A percentile compares a stretch with the other conserved stretches of the same genome.
These are phyloP conservation scores for Sarcoramphus papa DNA, from an alignment of 2,797 vertebrate genomes.

Conservation along the genomic window DNA sequence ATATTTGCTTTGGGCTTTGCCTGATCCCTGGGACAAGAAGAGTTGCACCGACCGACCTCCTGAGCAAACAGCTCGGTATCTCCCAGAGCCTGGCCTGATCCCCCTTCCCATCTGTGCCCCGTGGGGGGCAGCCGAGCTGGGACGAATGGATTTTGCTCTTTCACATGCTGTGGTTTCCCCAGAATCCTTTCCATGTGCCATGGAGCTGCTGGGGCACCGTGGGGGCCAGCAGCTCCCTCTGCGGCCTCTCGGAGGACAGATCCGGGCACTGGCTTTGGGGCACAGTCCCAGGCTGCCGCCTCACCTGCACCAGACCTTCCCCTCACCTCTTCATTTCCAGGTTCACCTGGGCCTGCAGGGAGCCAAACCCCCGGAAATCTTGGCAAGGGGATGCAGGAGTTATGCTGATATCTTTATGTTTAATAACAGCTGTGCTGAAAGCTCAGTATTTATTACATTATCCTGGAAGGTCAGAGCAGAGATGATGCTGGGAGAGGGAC, in stretches of 20 bases:
- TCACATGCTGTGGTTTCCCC: rapidly evolving
- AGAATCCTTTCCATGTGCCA: not conserved
- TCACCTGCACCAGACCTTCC: not conserved
- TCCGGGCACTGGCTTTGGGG: not conserved
- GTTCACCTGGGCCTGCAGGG: not conserved
- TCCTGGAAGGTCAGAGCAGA: not conserved
- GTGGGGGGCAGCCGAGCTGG: not conserved
- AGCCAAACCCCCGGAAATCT: not conserved
- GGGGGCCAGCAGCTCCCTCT: not conserved
- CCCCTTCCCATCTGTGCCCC: rapidly evolving
- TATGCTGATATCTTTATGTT: not conserved
- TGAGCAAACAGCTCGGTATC: not conserved
- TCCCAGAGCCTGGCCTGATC: not conserved
- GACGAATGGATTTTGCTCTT: not conserved
- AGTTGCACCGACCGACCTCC: not conserved
- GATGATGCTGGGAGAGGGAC: rapidly evolving
- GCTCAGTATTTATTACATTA: not conserved
- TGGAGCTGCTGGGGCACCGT: not conserved
- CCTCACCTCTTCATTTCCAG: not conserved
- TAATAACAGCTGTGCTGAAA: not conserved
- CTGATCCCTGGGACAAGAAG: not conserved
- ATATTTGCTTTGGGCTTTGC: not conserved
- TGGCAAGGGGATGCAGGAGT: not conserved
- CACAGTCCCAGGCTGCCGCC: not conserved
- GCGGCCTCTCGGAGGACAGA: rapidly evolving